These are phyloP conservation scores for Epinephelus coioides DNA, from an alignment of 2,797 vertebrate genomes.

Conservation along the genomic window DNA sequence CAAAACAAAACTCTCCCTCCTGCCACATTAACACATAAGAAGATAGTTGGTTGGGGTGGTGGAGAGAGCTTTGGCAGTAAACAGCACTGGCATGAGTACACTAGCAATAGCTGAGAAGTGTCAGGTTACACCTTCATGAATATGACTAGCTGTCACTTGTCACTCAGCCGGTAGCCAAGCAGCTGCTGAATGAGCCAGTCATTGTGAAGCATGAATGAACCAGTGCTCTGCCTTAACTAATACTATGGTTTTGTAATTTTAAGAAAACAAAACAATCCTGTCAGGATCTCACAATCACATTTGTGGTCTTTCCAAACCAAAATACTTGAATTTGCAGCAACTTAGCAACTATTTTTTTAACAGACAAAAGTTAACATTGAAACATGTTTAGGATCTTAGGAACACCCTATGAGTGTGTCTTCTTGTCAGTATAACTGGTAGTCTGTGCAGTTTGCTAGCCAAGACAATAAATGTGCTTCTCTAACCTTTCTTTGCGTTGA, in stretches of 20 bases:
- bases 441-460: too few species aligned
- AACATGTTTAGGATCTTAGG: too few species aligned
- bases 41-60: too few species aligned
- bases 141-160: background rate
- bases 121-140: background rate
- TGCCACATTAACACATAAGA: too few species aligned
- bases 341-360: too few species aligned
- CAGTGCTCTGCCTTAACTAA: background rate
- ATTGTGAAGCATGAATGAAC: conserved; percentile 18
- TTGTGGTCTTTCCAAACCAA: background rate
- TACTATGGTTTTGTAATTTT: background rate
- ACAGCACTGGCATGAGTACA: background rate
- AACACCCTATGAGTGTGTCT: too few species aligned
- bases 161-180: background rate
- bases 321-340: background rate
- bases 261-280: background rate
- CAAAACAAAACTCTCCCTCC: too few species aligned
- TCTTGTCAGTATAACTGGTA: too few species aligned
- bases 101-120: background rate
- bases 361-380: too few species aligned
- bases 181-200: conserved; percentile 11
- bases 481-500: too few species aligned
- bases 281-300: too few species aligned
- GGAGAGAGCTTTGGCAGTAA: background rate
- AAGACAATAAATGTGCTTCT: too few species aligned